These are phyloP conservation scores for Gisinianus flammeolus DNA, from an alignment of 2,888 invertebrate genomes.

Conservation along the genomic window DNA sequence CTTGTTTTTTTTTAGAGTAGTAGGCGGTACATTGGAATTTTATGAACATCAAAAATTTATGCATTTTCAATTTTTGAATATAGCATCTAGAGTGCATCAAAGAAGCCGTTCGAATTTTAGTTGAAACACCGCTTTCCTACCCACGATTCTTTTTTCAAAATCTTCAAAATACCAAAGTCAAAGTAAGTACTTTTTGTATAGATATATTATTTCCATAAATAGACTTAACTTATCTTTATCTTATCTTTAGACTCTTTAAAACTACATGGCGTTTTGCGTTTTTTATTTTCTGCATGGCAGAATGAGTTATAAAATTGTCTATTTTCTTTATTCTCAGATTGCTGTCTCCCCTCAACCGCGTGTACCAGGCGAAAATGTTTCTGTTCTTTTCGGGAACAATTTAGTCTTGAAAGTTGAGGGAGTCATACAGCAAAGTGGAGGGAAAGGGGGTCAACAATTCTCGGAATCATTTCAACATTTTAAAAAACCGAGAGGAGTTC, in stretches of 20 bases:
- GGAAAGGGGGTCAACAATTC: neutral
- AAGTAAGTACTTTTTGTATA: neutral
- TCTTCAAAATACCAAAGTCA: constrained; percentile 67
- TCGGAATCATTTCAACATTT: constrained; percentile 10
- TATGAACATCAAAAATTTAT: neutral
- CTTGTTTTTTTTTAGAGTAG: neutral
- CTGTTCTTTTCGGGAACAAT: constrained; percentile 81
- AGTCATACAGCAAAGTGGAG: constrained; percentile 69
- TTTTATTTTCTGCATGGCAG: neutral
- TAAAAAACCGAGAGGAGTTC: constrained; percentile 1
- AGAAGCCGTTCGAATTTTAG: constrained; percentile 64
- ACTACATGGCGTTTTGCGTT: neutral
- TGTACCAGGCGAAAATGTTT: constrained; percentile 80
- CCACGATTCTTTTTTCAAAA: constrained; percentile 84
- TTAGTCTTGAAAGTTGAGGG: constrained; percentile 93
- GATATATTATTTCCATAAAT: neutral
- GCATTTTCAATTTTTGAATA: constrained; percentile 27
- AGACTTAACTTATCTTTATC: too few species aligned
- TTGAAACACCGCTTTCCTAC: constrained; percentile 71
- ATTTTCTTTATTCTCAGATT: constrained; percentile 63
- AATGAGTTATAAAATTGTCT: neutral
- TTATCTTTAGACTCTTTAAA: neutral
- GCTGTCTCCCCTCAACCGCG: constrained; percentile 82
- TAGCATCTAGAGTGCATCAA: constrained; percentile 61
- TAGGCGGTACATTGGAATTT: neutral